Conservation (phyloP, 2,797 vertebrate species). For the Enteromius viviparus region DNA sequence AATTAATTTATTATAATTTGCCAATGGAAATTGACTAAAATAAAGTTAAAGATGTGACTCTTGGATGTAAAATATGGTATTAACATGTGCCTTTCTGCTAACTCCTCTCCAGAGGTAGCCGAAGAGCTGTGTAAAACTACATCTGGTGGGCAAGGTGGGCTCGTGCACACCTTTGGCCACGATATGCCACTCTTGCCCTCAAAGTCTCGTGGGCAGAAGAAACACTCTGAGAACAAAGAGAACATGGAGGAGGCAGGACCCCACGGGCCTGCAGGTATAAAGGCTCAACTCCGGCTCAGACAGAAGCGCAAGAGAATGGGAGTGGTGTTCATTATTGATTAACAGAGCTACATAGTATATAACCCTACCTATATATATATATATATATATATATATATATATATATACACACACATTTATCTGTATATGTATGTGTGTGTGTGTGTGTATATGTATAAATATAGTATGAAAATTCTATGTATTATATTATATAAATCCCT, state of each 20-base stretch:
- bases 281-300: conserved; percentile 62
- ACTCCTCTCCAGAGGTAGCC: conserved; percentile 86
- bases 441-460: too few relatives aligned
- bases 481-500: conserved; percentile 11
- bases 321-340: conserved; percentile 68
- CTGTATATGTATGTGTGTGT: too few relatives aligned
- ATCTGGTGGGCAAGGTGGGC: conserved; percentile 83
- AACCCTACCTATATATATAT: background rate
- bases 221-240: conserved; percentile 97
- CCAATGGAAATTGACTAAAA: background rate
- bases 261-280: conserved; percentile 89
- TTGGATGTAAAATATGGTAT: background rate
- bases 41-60: background rate
- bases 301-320: conserved; percentile 74
- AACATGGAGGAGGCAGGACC: conserved; percentile 88
- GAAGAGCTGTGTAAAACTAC: conserved; percentile 94
- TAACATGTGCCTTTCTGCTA: conserved; percentile 18
- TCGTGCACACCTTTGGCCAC: conserved; percentile 83
- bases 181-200: conserved; percentile 92
- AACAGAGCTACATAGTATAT: conserved; percentile 34
- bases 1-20: background rate
- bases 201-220: conserved; percentile 91
- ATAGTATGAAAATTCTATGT: too few relatives aligned
- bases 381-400: too few relatives aligned
- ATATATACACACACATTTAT: too few relatives aligned